Evolutionary conservation across 2,888 invertebrate genomes (phyloP), one percentile per base, ranked within the genome.

Genomic region (Plutella xylostella): DNA sequence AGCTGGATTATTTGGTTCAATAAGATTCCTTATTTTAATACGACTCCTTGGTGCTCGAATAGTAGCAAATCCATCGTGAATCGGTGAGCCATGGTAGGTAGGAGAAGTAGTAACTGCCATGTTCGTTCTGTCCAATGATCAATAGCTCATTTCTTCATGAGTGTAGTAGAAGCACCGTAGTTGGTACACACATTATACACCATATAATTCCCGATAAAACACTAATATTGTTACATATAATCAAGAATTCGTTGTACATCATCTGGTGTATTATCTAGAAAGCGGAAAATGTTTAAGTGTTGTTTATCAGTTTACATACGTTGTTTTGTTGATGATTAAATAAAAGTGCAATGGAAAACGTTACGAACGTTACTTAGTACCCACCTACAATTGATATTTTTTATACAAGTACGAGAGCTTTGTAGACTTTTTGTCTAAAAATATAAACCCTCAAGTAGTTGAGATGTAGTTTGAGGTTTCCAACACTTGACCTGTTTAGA

Each of bases 41-140:
- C 80, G 66, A 57, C 83, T 84, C 56, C 85, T 74, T 28, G 83
- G 88, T 12, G 90, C 86, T 48, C 92, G 85, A 56, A 94, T 92
- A n/a, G 94, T 94, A 43, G 94, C 94, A 74, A 92, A 94, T 45
- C 94, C 94, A 72, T 94, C 94, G 72, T 93, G 90, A 43, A 94
- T 89, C 47, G 90, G 89, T 44, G 88, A 75, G 45, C 79, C 79
- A 60, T 80, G 77, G 61, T 72, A 82, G 42, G 73, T 73, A 44
- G 72, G 63, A 22, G 83, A 77, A 45, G 80, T 79, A 15, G 82
- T 80, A 45, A 80, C 78, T 43, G 83, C 82, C 82, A 76, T 75
- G 35, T 63, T 42, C 31, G 15, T 22, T 40, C 15, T 15, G 25
- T 25, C 20, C 37, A 37, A 25, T 40, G 22, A 21, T 17, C 22